These are phyloP conservation scores for Anisognathus igniventris DNA, from an alignment of 2,797 vertebrate genomes.

Conservation along the genomic window DNA sequence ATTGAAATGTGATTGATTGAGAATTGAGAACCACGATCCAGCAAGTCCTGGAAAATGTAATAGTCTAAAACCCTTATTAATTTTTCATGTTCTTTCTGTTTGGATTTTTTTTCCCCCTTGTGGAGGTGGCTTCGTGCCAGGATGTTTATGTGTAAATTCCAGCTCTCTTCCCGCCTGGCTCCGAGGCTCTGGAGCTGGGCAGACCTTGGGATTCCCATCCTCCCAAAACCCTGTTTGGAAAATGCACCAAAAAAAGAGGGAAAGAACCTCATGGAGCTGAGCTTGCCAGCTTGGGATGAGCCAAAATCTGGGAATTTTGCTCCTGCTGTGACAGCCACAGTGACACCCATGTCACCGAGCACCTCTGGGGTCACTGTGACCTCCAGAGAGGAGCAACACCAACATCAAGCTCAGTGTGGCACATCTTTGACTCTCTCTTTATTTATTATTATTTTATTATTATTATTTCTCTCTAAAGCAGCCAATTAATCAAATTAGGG, in stretches of 20 bases:
- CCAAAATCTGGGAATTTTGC: neutral
- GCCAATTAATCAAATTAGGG: neutral
- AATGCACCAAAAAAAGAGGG: neutral
- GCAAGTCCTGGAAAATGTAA: constrained; percentile 30
- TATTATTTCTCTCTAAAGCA: neutral
- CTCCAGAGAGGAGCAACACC: neutral
- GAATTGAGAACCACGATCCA: constrained; percentile 5
- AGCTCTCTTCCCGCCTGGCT: neutral
- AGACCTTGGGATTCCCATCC: neutral
- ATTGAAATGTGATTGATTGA: constrained; percentile 40
- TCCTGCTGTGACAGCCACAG: neutral
- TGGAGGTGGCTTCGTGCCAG: neutral
- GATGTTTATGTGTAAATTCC: neutral
- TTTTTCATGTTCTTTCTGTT: constrained; percentile 39
- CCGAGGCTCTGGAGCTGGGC: accelerated
- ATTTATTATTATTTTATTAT: neutral
- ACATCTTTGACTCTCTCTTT: neutral
- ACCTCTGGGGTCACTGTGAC: accelerated
- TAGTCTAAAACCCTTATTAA: constrained; percentile 36
- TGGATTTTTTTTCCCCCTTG: neutral
- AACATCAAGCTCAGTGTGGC: neutral
- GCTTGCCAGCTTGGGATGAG: neutral
- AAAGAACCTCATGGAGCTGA: neutral
- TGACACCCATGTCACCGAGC: neutral
- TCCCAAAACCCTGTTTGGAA: neutral